A percentile compares a stretch with the other conserved stretches of the same genome.
These are phyloP conservation scores for Sterrhoptilus dennistouni DNA, from an alignment of 2,113 vertebrate genomes.

Conservation along the genomic window DNA sequence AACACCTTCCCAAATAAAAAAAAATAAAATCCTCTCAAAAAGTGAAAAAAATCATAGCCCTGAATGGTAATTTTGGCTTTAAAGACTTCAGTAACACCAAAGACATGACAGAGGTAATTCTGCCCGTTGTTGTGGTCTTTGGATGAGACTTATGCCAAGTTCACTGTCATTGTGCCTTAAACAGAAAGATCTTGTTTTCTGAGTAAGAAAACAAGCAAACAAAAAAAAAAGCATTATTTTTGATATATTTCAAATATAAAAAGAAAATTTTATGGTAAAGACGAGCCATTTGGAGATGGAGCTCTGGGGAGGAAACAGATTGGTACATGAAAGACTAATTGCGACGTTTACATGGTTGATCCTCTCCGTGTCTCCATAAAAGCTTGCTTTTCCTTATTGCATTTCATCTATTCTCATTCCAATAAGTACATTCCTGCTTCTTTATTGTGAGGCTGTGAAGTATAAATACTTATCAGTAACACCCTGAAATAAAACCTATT, in stretches of 20 bases:
- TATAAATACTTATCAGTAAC: neutral
- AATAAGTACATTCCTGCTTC: neutral
- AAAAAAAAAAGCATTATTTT: neutral
- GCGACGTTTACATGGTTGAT: neutral
- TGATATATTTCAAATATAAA: neutral
- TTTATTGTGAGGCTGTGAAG: neutral
- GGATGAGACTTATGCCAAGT: neutral
- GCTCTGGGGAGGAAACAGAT: neutral
- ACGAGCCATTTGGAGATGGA: neutral
- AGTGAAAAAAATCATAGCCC: neutral
- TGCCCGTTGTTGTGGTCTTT: neutral
- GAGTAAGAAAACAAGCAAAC: neutral
- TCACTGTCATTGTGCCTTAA: neutral
- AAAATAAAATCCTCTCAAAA: neutral
- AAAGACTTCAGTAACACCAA: neutral
- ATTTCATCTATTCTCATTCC: neutral
- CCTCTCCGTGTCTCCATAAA: neutral
- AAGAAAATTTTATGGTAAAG: neutral
- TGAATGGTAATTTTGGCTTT: neutral
- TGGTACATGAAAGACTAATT: neutral
- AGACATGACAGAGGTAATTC: neutral
- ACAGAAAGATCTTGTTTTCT: neutral
- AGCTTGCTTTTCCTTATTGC: neutral
- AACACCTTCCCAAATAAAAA: neutral
- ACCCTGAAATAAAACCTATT: constrained; percentile 28